These are phyloP conservation scores for Megaceryle alcyon DNA, from an alignment of 2,797 vertebrate species.

Conservation along the genomic window DNA sequence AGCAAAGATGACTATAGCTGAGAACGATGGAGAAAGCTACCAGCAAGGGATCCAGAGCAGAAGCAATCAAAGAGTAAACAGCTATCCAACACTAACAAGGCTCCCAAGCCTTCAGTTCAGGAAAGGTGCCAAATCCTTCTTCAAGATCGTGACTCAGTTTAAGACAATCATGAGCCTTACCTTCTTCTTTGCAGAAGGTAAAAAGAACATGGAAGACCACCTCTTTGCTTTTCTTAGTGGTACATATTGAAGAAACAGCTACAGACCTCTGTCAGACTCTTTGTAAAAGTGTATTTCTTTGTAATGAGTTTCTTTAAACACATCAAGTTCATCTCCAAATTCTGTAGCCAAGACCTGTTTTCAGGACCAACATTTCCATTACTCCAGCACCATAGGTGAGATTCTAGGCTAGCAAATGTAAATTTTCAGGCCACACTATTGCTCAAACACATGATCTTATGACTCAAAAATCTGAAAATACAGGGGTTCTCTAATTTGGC, in stretches of 20 bases:
- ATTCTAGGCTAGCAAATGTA: not conserved
- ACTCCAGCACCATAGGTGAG: not conserved
- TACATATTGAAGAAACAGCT: accelerated
- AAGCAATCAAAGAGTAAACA: not conserved
- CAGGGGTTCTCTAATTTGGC: not conserved
- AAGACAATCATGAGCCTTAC: not conserved
- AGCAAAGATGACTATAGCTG: not conserved
- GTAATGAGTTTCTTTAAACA: not conserved
- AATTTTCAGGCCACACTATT: not conserved
- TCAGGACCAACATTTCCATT: not conserved
- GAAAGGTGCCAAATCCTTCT: not conserved
- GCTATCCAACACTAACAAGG: not conserved
- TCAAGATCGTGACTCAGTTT: not conserved
- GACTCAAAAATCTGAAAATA: not conserved
- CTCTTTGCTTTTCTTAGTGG: not conserved
- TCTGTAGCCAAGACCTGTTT: not conserved
- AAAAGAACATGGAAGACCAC: not conserved
- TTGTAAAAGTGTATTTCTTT: not conserved
- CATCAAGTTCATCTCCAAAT: not conserved
- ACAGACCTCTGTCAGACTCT: not conserved
- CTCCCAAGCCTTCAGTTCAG: not conserved
- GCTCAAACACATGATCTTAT: not conserved
- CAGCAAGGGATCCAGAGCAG: not conserved
- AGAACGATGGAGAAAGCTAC: not conserved
- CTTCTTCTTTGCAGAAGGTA: not conserved